Evolutionary conservation across 2,888 invertebrate genomes (phyloP).

Genomic region (Rhagonycha fulva): DNA sequence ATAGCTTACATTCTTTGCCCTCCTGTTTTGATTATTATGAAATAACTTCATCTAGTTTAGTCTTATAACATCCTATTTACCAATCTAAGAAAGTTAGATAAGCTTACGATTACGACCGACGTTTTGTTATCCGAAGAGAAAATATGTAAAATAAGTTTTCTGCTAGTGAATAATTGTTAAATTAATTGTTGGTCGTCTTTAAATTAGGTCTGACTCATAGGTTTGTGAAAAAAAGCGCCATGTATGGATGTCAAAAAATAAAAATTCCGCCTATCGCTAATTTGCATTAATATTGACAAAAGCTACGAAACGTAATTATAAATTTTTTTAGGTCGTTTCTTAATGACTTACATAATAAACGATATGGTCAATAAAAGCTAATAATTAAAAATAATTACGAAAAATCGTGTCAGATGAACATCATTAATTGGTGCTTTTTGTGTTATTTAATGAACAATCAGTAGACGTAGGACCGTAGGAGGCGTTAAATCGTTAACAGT

Average conservation of each 20-base stretch:
- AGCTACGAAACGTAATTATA: background rate
- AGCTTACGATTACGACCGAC: too few relatives aligned
- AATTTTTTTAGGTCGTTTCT: background rate
- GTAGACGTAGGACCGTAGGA: constrained; percentile 39
- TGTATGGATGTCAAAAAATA: background rate
- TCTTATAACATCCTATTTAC: too few relatives aligned
- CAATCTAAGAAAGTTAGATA: too few relatives aligned
- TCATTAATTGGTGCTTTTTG: constrained; percentile 43
- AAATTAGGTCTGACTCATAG: background rate
- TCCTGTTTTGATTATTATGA: too few relatives aligned
- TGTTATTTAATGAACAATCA: constrained; percentile 41
- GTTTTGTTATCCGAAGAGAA: background rate
- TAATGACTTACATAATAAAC: background rate
- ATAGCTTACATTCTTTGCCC: too few relatives aligned
- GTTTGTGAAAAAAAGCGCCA: background rate
- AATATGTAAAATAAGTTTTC: background rate
- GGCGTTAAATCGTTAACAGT: constrained; percentile 44
- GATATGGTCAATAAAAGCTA: background rate
- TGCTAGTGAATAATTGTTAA: background rate
- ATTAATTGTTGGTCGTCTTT: background rate
- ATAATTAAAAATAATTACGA: background rate
- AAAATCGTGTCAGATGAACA: background rate
- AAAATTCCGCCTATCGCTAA: background rate
- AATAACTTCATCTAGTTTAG: too few relatives aligned
- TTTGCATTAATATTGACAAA: background rate